A percentile compares a stretch with the other conserved stretches of the same genome.
Evolutionary conservation across 2,113 vertebrate species (phyloP).

Genomic region (Thunnus maccoyii): DNA sequence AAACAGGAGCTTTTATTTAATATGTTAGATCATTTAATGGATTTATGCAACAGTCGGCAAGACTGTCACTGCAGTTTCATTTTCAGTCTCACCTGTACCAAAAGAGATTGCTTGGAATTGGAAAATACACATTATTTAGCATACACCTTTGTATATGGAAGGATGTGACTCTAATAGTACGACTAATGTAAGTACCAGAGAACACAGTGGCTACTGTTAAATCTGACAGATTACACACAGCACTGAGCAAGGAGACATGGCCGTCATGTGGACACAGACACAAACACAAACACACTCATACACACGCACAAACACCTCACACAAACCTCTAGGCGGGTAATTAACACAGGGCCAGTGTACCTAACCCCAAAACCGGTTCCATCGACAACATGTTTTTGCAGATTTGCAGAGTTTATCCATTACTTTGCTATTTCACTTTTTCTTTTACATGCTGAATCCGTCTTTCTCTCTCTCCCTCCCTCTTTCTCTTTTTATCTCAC

Average conservation of each 20-base stretch:
- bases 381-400: slow-evolving; percentile 7
- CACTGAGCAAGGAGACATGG: slow-evolving; percentile 67
- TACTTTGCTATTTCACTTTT: slow-evolving; percentile 17
- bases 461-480: slow-evolving; percentile 6
- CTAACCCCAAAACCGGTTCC: slow-evolving; percentile 56
- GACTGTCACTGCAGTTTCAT: neutral
- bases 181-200: neutral
- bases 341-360: slow-evolving; percentile 63
- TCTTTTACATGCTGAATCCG: slow-evolving; percentile 7
- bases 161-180: slow-evolving; percentile 1
- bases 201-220: slow-evolving; percentile 12
- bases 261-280: slow-evolving; percentile 34
- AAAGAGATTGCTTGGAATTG: neutral
- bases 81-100: slow-evolving; percentile 1
- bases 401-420: slow-evolving; percentile 33
- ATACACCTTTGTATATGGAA: neutral
- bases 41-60: neutral
- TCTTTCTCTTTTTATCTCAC: neutral
- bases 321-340: slow-evolving; percentile 58
- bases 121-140: too few species aligned
- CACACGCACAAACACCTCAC: neutral
- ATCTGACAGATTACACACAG: slow-evolving; percentile 41
- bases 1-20: slow-evolving; percentile 33
- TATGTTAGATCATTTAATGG: slow-evolving; percentile 30
- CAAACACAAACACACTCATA: neutral